Evolutionary conservation across 2,113 vertebrate species (phyloP).

Genomic region (Channa argus): DNA sequence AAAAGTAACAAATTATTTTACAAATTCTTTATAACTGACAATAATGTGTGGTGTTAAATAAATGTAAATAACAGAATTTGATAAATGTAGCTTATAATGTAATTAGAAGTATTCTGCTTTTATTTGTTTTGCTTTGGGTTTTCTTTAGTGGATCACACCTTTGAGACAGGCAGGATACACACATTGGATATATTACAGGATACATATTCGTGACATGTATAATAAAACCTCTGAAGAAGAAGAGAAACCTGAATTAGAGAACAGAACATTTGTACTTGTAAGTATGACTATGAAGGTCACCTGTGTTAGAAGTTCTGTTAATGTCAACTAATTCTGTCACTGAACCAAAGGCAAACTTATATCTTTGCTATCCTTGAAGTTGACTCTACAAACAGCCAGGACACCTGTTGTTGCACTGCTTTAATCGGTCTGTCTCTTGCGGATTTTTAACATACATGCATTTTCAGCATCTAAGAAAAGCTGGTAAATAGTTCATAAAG

Average conservation of each 20-base stretch:
- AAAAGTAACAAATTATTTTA: too few relatives aligned
- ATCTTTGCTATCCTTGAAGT: constrained; percentile 72
- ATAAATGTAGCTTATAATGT: too few relatives aligned
- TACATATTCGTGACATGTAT: background rate
- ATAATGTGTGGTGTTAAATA: too few relatives aligned
- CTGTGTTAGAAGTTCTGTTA: constrained; percentile 45
- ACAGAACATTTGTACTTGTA: constrained; percentile 8
- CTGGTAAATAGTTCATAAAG: constrained; percentile 1
- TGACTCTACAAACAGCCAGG: constrained; percentile 48
- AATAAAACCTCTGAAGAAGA: background rate
- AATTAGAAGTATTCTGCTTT: too few relatives aligned
- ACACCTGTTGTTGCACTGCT: constrained; percentile 67
- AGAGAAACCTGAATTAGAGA: background rate
- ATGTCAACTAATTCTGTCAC: constrained; percentile 62
- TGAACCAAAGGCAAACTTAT: constrained; percentile 66
- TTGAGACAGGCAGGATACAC: too few relatives aligned
- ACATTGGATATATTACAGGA: too few relatives aligned
- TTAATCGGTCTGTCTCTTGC: constrained; percentile 13
- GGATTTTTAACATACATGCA: background rate
- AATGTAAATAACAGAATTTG: too few relatives aligned
- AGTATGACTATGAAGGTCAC: constrained; percentile 55
- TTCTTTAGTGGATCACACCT: too few relatives aligned
- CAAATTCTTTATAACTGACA: too few relatives aligned
- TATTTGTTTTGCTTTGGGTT: too few relatives aligned
- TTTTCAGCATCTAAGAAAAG: background rate